A percentile compares a stretch with the other conserved stretches of the same genome.
These are phyloP conservation scores for Spermophilus dauricus DNA, from an alignment of 2,113 vertebrate species.

Conservation along the genomic window DNA sequence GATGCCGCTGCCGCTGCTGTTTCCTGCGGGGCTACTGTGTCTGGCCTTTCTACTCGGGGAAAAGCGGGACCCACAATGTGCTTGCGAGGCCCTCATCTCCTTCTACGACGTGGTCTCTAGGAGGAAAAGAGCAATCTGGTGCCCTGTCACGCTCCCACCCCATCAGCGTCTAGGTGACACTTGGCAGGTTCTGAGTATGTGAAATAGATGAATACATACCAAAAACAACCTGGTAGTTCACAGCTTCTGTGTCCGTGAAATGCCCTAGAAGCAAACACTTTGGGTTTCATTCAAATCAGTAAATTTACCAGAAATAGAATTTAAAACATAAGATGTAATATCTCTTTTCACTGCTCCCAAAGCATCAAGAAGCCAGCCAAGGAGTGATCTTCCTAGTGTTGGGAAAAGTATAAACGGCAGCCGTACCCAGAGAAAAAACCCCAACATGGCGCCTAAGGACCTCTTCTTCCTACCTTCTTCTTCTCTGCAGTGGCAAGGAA, in stretches of 20 bases:
- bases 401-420: no score
- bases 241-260: neutral
- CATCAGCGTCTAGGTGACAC: neutral
- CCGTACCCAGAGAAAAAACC: no score
- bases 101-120: neutral
- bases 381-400: neutral
- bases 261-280: neutral
- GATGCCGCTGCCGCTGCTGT: no score
- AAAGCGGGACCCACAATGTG: neutral
- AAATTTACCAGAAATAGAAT: slow-evolving; percentile 24
- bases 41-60: no score
- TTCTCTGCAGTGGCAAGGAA: no score
- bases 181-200: neutral
- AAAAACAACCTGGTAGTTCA: neutral
- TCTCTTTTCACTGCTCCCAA: neutral
- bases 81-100: neutral
- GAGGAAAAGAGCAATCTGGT: neutral
- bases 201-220: neutral
- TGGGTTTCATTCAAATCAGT: neutral
- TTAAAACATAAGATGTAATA: neutral
- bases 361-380: neutral
- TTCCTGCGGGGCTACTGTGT: no score
- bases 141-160: no score
- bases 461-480: no score
- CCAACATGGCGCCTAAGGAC: no score